phyloP scores from a whole-genome alignment of 2,888 invertebrate species.

The Patella pellucida region DNA sequence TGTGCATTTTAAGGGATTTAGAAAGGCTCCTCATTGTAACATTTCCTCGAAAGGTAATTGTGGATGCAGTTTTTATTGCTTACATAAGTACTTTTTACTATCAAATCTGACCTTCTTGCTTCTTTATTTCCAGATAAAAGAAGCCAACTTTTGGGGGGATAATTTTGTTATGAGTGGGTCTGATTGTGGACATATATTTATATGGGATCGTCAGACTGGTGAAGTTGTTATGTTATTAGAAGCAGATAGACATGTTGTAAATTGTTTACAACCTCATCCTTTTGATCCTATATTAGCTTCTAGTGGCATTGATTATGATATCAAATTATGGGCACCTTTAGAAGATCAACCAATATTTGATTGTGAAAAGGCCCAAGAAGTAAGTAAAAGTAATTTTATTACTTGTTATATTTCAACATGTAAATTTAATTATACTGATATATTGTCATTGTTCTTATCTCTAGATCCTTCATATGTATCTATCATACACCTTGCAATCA shows the following conservation, averaged over 20 bases:
- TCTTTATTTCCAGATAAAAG: slow-evolving; percentile 80
- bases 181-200: slow-evolving; percentile 88
- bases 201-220: slow-evolving; percentile 83
- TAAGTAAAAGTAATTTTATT: slow-evolving; percentile 22
- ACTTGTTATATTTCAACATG: too few species aligned
- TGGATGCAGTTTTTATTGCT: too few species aligned
- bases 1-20: too few species aligned
- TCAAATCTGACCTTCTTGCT: background rate
- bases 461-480: background rate
- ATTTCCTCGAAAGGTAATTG: too few species aligned
- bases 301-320: slow-evolving; percentile 90
- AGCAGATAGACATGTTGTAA: slow-evolving; percentile 85
- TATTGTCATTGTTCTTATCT: too few species aligned
- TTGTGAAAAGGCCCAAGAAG: slow-evolving; percentile 76
- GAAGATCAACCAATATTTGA: slow-evolving; percentile 77
- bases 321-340: slow-evolving; percentile 87
- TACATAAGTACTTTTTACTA: too few species aligned
- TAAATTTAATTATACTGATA: too few species aligned
- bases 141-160: slow-evolving; percentile 87
- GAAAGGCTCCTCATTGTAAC: too few species aligned
- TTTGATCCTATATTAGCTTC: slow-evolving; percentile 79
- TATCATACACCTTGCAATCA: background rate
- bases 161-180: slow-evolving; percentile 88
- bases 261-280: slow-evolving; percentile 88
- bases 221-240: slow-evolving; percentile 82